phyloP scores from a whole-genome alignment of 2,888 invertebrate species.

The Ophioninae sp. region DNA sequence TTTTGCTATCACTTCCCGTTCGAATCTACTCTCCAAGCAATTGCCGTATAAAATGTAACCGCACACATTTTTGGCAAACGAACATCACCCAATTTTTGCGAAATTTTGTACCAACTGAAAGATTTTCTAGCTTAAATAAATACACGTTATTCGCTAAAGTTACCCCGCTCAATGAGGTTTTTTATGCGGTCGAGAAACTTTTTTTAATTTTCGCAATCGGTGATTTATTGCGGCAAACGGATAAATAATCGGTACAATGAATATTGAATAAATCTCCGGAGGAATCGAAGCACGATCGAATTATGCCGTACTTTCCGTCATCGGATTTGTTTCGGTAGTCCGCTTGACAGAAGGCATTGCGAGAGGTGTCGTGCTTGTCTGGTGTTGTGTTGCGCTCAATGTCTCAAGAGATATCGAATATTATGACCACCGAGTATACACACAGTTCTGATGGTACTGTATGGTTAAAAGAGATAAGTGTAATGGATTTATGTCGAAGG shows the following conservation, averaged over 20 bases:
- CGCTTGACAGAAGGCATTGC: slow-evolving; percentile 32
- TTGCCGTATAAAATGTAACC: no score
- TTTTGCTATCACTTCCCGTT: no score
- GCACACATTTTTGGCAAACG: no score
- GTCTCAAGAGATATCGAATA: slow-evolving; percentile 39
- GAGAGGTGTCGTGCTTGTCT: slow-evolving; percentile 51
- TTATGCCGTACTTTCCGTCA: slow-evolving; percentile 37
- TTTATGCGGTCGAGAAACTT: background rate
- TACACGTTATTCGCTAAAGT: background rate
- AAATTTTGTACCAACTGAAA: no score
- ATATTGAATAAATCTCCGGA: background rate
- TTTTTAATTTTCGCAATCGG: background rate
- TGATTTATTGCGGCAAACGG: background rate
- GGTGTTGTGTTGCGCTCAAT: slow-evolving; percentile 48
- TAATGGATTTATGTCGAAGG: slow-evolving; percentile 71
- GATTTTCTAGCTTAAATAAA: no score
- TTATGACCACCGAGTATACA: background rate
- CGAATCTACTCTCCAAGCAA: no score
- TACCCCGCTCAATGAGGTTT: background rate
- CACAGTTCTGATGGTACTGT: background rate
- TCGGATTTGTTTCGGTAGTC: slow-evolving; percentile 32
- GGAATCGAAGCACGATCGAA: slow-evolving; percentile 14
- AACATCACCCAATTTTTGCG: background rate
- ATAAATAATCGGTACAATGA: background rate
- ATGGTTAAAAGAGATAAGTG: slow-evolving; percentile 27